phyloP scores from a whole-genome alignment of 2,888 invertebrate species.

The Ashinkailepas kermadecensis region DNA sequence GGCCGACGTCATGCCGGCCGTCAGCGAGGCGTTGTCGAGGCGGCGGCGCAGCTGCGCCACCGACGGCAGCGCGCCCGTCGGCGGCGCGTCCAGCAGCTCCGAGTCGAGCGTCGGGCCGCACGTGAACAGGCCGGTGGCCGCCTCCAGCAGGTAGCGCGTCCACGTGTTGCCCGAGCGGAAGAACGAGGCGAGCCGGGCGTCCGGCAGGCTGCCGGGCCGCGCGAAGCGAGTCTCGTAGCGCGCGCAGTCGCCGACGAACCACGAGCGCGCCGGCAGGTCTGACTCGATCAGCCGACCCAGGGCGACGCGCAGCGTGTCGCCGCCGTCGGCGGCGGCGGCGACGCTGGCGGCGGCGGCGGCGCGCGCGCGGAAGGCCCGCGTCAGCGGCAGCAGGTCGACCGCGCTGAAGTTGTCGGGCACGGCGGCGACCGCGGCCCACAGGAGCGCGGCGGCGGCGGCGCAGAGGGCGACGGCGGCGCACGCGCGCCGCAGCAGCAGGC shows the following conservation, averaged over 20 bases:
- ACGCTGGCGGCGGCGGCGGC: no score
- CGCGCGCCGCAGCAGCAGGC: background rate
- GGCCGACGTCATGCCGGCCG: background rate
- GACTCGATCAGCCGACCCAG: background rate
- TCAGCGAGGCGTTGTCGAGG: no score
- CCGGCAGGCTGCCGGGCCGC: background rate
- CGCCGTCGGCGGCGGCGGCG: background rate
- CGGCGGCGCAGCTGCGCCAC: background rate
- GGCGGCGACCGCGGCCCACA: background rate
- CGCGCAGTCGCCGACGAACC: constrained; percentile 2
- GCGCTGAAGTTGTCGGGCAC: background rate
- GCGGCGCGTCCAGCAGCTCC: background rate
- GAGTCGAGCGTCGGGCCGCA: background rate
- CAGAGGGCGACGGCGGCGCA: background rate
- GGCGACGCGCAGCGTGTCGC: background rate
- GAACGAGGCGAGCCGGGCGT: background rate
- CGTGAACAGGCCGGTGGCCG: background rate
- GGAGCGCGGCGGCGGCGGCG: background rate
- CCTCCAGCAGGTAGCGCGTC: constrained; percentile 12
- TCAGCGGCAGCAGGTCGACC: no score
- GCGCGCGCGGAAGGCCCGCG: no score
- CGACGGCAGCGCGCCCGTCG: background rate
- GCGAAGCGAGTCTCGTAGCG: background rate
- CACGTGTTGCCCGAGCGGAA: constrained; percentile 17
- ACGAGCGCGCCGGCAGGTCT: background rate